Conservation (phyloP, 2,113 vertebrate genomes). For the Campylomormyrus tamandua region DNA sequence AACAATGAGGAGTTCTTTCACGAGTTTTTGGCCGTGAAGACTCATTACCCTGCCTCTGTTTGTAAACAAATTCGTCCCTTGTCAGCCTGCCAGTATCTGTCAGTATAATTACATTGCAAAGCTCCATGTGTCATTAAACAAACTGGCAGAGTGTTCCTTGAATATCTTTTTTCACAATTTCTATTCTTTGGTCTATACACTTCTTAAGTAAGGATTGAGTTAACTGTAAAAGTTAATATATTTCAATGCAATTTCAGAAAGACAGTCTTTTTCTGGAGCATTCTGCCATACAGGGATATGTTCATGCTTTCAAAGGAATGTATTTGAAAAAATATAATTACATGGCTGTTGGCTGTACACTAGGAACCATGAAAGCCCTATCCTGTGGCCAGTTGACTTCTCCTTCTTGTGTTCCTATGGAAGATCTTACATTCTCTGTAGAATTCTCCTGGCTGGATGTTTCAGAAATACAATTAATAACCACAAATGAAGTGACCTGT, state of each 20-base stretch:
- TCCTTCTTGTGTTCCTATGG: background rate
- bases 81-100: background rate
- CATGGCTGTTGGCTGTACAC: background rate
- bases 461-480: conserved; percentile 10
- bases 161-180: background rate
- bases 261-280: background rate
- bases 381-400: background rate
- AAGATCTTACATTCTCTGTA: background rate
- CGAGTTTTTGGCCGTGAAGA: background rate
- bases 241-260: background rate
- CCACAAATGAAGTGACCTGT: conserved; percentile 11
- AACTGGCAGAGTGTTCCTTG: background rate
- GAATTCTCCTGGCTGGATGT: background rate
- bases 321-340: background rate
- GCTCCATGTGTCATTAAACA: background rate
- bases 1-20: background rate
- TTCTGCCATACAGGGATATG: background rate
- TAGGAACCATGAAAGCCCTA: background rate
- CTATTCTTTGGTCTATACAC: background rate
- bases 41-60: conserved; percentile 14
- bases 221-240: background rate
- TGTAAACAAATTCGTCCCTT: conserved; percentile 17
- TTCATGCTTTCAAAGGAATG: background rate
- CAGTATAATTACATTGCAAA: background rate
- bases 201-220: background rate